phyloP scores from a whole-genome alignment of 2,888 invertebrate genomes.

The Acheta domesticus region DNA sequence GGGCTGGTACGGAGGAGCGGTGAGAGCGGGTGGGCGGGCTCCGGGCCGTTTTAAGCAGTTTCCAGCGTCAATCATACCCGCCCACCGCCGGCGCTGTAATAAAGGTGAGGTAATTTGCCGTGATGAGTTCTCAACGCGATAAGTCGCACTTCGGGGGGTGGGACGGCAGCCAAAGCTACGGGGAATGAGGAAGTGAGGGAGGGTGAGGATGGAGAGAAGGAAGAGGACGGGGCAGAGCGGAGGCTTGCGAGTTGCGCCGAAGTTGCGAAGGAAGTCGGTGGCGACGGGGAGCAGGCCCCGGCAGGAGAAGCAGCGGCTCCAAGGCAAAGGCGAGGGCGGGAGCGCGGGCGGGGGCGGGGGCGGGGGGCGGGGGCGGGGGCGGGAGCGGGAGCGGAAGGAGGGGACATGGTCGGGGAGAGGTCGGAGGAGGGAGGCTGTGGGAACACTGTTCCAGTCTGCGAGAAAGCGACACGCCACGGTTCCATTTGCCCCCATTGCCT shows the following conservation, averaged over 20 bases:
- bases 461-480: too few relatives aligned
- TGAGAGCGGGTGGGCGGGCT: neutral
- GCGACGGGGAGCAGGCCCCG: neutral
- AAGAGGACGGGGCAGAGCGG: neutral
- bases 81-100: constrained; percentile 1
- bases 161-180: too few relatives aligned
- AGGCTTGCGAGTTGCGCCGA: neutral
- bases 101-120: constrained; percentile 6
- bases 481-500: too few relatives aligned
- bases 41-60: neutral
- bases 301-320: too few relatives aligned
- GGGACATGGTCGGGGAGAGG: too few relatives aligned
- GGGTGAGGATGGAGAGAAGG: neutral
- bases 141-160: neutral
- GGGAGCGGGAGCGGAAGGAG: too few relatives aligned
- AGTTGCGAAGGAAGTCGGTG: neutral
- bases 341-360: too few relatives aligned
- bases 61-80: constrained; percentile 5
- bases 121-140: constrained; percentile 18
- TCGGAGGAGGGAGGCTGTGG: too few relatives aligned
- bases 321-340: too few relatives aligned
- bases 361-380: too few relatives aligned
- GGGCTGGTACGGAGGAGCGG: neutral
- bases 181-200: neutral
- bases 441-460: too few relatives aligned